Percentiles rank a stretch among this genome's conserved stretches.
Conservation (phyloP, 1,140 invertebrate species). For the Brachionus rotundiformis region DNA sequence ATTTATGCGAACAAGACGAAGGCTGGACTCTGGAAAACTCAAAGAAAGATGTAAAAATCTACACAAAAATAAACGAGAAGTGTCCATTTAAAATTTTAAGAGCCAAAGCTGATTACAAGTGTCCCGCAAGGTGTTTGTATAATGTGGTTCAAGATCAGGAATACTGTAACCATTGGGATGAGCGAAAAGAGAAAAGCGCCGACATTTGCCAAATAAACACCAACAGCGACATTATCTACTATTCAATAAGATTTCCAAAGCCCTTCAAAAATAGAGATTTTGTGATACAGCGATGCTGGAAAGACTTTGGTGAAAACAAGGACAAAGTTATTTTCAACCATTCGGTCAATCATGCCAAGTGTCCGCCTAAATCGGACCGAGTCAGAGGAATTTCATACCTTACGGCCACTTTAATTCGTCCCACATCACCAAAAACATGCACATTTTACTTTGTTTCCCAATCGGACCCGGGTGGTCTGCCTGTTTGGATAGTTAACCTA, state of each 20-base stretch:
- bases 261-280: conserved; percentile 86
- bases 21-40: conserved; percentile 27
- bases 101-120: conserved; percentile 22
- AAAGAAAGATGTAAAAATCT: conserved; percentile 24
- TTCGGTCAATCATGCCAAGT: conserved; percentile 78
- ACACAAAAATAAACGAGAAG: conserved; percentile 15
- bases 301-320: conserved; percentile 71
- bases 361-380: conserved; percentile 69
- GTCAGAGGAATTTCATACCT: conserved; percentile 74
- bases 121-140: neutral
- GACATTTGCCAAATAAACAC: neutral
- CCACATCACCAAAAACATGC: conserved; percentile 67
- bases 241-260: conserved; percentile 73
- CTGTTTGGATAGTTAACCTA: conserved; percentile 84
- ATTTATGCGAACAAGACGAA: neutral
- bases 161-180: conserved; percentile 49
- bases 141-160: conserved; percentile 43
- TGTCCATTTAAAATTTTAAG: conserved; percentile 26
- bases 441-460: conserved; percentile 80
- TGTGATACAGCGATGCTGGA: conserved; percentile 84
- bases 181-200: neutral
- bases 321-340: conserved; percentile 86
- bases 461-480: conserved; percentile 83
- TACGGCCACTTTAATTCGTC: conserved; percentile 71
- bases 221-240: conserved; percentile 51